Conservation (phyloP, 2,797 vertebrate species). For the Sebastiscus albofasciatus region DNA sequence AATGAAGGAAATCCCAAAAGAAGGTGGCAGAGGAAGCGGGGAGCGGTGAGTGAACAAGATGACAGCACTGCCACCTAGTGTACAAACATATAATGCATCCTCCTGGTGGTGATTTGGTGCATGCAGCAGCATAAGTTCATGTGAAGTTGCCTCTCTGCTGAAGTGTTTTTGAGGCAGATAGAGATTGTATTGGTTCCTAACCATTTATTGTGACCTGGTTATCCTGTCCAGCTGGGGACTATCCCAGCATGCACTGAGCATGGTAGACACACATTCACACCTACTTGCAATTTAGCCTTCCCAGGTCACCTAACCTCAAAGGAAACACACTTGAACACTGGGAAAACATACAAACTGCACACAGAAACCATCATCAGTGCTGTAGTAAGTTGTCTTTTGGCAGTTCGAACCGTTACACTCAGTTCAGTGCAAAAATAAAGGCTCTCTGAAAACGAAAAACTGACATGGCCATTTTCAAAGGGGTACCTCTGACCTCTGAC, state of each 20-base stretch:
- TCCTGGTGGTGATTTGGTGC: neutral
- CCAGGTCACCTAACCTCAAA: neutral
- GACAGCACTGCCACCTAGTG: slow-evolving; percentile 69
- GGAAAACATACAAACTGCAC: neutral
- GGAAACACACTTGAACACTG: neutral
- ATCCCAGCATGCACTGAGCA: neutral
- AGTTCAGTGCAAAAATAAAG: neutral
- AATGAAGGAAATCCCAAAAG: neutral
- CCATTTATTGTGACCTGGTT: neutral
- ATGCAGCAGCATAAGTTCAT: neutral
- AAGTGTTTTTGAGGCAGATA: neutral
- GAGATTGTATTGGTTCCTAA: neutral
- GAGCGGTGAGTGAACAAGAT: neutral
- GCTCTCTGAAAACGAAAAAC: no score
- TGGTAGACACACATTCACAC: neutral
- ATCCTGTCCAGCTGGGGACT: neutral
- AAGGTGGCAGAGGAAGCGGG: neutral
- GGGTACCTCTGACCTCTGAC: no score
- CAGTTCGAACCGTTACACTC: neutral
- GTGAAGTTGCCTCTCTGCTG: neutral
- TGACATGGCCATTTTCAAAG: no score
- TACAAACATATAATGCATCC: neutral
- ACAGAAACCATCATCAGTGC: neutral
- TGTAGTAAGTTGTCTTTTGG: neutral
- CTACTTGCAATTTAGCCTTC: neutral